Evolutionary conservation across 1,140 invertebrate species (phyloP).

Genomic region (Zaprionus camerounensis): DNA sequence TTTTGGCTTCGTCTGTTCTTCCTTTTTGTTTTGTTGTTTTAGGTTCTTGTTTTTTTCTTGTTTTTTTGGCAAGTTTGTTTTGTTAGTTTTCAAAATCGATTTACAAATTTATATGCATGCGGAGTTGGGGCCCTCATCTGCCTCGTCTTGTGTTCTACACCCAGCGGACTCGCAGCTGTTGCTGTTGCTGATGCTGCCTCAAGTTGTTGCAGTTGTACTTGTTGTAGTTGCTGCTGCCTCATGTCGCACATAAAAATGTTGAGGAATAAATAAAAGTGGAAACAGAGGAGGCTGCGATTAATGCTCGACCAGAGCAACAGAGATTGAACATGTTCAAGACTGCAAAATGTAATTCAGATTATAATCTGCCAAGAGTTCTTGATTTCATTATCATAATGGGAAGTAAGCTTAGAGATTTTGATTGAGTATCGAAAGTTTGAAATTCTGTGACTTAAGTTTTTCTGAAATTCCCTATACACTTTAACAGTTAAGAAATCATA

Average conservation of each 20-base stretch:
- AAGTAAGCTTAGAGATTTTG: background rate
- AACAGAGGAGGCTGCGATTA: background rate
- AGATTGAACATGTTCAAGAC: background rate
- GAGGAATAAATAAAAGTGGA: background rate
- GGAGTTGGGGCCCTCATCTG: slow-evolving; percentile 1
- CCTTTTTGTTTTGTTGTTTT: slow-evolving; percentile 14
- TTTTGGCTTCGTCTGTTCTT: slow-evolving; percentile 15
- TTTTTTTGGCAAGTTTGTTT: slow-evolving; percentile 62
- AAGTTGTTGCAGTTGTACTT: too few relatives aligned
- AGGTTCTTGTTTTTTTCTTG: slow-evolving; percentile 17
- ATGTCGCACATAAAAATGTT: background rate
- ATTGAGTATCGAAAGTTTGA: too few relatives aligned
- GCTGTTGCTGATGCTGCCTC: background rate
- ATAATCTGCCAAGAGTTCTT: background rate
- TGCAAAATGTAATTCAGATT: background rate
- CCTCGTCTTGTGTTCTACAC: background rate
- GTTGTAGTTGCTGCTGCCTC: too few relatives aligned
- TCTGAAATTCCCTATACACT: too few relatives aligned
- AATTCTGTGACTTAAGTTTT: too few relatives aligned
- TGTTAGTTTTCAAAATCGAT: slow-evolving; percentile 72
- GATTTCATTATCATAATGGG: background rate
- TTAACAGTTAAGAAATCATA: too few relatives aligned
- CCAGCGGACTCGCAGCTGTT: background rate
- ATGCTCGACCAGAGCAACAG: too few relatives aligned
- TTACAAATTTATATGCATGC: slow-evolving; percentile 63